Base-by-base conservation (phyloP, 2,888 invertebrate species). In the Spisula subtruncata region DNA sequence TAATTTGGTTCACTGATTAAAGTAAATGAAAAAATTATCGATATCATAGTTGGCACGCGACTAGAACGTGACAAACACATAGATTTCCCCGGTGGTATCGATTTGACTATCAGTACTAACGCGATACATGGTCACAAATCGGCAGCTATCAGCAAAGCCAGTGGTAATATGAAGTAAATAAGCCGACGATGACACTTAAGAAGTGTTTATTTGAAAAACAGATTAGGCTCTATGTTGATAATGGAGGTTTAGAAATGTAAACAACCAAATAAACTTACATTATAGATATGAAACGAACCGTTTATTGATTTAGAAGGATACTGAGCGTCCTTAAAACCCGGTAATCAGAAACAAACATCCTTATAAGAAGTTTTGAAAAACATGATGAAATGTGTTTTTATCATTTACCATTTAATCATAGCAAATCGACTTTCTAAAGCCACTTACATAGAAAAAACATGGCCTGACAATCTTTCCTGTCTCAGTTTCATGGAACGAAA, bases 181-280 rank as follows among this genome's bases (percentile, higher is more conserved):
- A 71, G 32, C 71, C 25, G 41, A 71, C 29, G 71, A 71, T 71
- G 71, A 29, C 71, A 71, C 71, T 29, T 25, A 25, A 71, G 71
- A 71, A 71, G 25, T 71, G 29, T 71, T 71, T 71, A 71, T 71
- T 71, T 71, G 66, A 71, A 71, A 71, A 71, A 71, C 71, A 29
- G 71, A 71, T 71, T 71, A 71, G 32, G 29, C 71, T 71, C 25
- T n/a, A 71, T 25, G 25, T 32, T 16, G 71, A 71, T 71, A 71
- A 71, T 29, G 32, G 29, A 29, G 29, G 25, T 12, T 71, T 71
- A 71, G 71, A 29, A 29, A 71, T 25, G 71, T 71, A 71, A 71
- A 71, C 71, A 71, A 4, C n/a, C 0, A 71, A 56, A 56, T 56
- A 56, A 56, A 56, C 56, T 18, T 56, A 54, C 14, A n/a, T n/a